Percentiles rank a stretch among this genome's conserved stretches.
Conservation (phyloP, 2,113 vertebrate genomes). For the Pelecanoides urinatrix region DNA sequence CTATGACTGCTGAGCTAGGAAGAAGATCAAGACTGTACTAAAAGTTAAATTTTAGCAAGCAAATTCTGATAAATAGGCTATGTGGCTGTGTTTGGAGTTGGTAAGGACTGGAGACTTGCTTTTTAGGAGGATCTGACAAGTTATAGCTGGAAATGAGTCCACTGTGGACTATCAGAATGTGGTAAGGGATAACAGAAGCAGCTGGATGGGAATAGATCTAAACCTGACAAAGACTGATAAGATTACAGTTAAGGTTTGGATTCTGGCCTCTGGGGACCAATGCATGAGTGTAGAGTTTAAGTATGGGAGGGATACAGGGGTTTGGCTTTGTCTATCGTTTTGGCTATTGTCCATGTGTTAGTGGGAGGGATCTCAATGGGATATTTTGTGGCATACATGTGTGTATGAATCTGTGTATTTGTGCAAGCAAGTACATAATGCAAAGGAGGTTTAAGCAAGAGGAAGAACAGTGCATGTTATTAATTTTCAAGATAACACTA, state of each 20-base stretch:
- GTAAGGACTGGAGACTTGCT: not conserved
- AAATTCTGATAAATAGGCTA: not conserved
- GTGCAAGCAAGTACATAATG: not conserved
- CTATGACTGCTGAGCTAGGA: not conserved
- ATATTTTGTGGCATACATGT: not conserved
- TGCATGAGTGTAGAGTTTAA: not conserved
- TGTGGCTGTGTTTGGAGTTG: not conserved
- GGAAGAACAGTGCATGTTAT: not conserved
- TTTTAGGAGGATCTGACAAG: not conserved
- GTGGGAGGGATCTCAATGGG: not conserved
- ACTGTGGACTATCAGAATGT: not conserved
- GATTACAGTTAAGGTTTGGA: not conserved
- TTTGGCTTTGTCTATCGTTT: not conserved
- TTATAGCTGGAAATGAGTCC: not conserved
- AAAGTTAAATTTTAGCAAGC: not conserved
- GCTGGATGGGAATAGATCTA: not conserved
- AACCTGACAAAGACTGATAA: not conserved
- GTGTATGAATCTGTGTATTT: not conserved
- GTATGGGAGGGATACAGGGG: not conserved
- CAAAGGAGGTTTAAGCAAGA: not conserved
- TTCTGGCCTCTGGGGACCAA: not conserved
- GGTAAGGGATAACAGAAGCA: not conserved
- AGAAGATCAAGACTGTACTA: not conserved
- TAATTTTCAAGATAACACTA: not conserved
- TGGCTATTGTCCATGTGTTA: fast-evolving